These are phyloP conservation scores for Neoascia interrupta DNA, from an alignment of 2,888 invertebrate genomes.

Conservation along the genomic window DNA sequence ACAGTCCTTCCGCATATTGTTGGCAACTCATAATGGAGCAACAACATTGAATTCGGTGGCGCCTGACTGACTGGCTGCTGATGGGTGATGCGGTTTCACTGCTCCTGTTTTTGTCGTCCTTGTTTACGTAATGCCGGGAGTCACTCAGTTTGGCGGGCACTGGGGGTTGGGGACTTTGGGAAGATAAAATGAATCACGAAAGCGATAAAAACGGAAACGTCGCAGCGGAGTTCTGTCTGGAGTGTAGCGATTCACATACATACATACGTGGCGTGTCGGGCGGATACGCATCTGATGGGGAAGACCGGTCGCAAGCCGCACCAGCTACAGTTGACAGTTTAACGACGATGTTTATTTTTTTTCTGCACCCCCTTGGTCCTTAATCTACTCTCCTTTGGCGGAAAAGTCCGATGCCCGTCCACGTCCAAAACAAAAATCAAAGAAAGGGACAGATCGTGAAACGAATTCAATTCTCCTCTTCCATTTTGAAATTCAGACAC, in stretches of 20 bases:
- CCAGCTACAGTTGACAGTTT: conserved; percentile 34
- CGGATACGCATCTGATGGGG: conserved; percentile 31
- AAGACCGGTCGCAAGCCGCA: not conserved
- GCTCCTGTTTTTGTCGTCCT: conserved; percentile 27
- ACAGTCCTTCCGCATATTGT: conserved; percentile 36
- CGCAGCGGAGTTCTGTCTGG: conserved; percentile 35
- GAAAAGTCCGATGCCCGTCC: not conserved
- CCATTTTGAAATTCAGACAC: not conserved
- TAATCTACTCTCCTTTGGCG: conserved; percentile 35
- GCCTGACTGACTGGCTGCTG: conserved; percentile 66
- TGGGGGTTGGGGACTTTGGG: conserved; percentile 11
- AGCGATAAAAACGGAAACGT: conserved; percentile 57
- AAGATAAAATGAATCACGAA: conserved; percentile 63
- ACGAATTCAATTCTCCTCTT: conserved; percentile 58
- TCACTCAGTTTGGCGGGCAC: not conserved
- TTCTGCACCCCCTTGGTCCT: not conserved
- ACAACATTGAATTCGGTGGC: conserved; percentile 32
- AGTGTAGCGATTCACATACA: conserved; percentile 27
- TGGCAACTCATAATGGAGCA: conserved; percentile 39
- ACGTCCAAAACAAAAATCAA: conserved; percentile 44
- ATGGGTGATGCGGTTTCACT: conserved; percentile 42
- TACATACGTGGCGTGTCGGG: not conserved
- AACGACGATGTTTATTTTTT: conserved; percentile 41
- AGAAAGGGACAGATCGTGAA: conserved; percentile 41
- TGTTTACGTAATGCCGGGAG: conserved; percentile 40